Conservation (phyloP, 2,888 invertebrate genomes). For the Stenurella melanura region DNA sequence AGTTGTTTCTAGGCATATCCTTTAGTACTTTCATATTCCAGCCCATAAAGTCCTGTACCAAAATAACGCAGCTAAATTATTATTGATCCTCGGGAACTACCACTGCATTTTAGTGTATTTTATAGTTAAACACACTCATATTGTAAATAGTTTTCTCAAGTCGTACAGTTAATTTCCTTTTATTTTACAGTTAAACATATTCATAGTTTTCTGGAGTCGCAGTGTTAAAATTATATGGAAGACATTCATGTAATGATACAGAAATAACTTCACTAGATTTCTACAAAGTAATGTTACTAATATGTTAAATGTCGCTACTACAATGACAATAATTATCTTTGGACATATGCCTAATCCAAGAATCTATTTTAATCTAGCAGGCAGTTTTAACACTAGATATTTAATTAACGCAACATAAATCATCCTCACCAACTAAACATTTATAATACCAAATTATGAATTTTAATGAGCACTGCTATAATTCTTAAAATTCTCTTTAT, state of each 20-base stretch:
- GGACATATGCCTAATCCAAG: slow-evolving; percentile 7
- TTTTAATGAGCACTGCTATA: not conserved
- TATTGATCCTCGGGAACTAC: too few relatives aligned
- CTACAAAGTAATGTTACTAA: not conserved
- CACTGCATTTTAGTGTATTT: too few relatives aligned
- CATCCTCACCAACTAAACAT: not conserved
- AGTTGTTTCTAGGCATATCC: too few relatives aligned
- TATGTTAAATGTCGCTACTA: not conserved
- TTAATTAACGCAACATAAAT: not conserved
- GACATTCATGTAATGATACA: not conserved
- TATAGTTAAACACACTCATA: too few relatives aligned
- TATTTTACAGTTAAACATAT: too few relatives aligned
- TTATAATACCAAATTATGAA: not conserved
- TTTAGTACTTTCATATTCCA: too few relatives aligned
- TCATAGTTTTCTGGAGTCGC: not conserved
- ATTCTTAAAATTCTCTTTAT: not conserved
- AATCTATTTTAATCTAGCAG: slow-evolving; percentile 1
- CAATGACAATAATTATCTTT: slow-evolving; percentile 4
- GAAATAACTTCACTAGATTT: not conserved
- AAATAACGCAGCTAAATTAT: too few relatives aligned
- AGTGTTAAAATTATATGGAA: not conserved
- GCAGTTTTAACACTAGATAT: not conserved
- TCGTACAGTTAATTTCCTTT: too few relatives aligned
- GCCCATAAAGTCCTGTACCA: too few relatives aligned
- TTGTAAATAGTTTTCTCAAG: too few relatives aligned